Base-by-base conservation (phyloP, 2,113 vertebrate species). In the Plotosus lineatus region DNA sequence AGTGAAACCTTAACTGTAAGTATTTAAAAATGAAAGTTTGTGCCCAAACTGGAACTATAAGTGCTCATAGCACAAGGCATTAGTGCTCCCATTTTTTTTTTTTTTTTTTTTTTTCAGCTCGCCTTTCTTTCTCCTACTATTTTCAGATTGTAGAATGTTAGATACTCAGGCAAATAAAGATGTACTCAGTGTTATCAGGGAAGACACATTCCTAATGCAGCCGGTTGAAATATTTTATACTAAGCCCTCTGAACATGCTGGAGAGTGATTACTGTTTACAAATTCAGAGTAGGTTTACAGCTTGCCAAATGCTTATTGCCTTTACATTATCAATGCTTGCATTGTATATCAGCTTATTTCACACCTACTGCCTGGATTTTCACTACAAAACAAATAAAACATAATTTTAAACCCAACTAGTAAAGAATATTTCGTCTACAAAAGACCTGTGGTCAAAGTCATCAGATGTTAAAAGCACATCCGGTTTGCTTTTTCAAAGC, bases 211-310 rank as follows among this genome's bases (percentile, higher is more conserved):
- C 73, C 72, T 80, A 71, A 56, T 77, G 81, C 73, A 78, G 80
- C 60, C 75, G 75, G 83, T 28, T 75, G 26, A 82, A 77, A 68
- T 65, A 72, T 73, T 81, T 74, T 81, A 74, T 78, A 75, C 65
- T 76, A 80, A 65, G 63, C 51, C 80, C 83, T 71, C 69, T 51
- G 61, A 78, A 36, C 36, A 79, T 79, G 80, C 72, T 82, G 84
- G 65, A 85, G 80, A 73, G 77, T 76, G 78, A 79, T 65, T 82
- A 77, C 84, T 82, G 80, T 80, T 85, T 80, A 77, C 81, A 85
- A 61, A 76, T 75, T 72, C 65, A 58, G 51, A 74, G 58, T 85
- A 44, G n/a, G 69, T 80, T 82, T 85, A 78, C 58, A 83, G 56
- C 55, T 60, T 77, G 66, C 74, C 73, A 78, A 79, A 77, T 74